Evolutionary conservation across 2,113 vertebrate genomes (phyloP).

Genomic region (Corvus hawaiiensis): DNA sequence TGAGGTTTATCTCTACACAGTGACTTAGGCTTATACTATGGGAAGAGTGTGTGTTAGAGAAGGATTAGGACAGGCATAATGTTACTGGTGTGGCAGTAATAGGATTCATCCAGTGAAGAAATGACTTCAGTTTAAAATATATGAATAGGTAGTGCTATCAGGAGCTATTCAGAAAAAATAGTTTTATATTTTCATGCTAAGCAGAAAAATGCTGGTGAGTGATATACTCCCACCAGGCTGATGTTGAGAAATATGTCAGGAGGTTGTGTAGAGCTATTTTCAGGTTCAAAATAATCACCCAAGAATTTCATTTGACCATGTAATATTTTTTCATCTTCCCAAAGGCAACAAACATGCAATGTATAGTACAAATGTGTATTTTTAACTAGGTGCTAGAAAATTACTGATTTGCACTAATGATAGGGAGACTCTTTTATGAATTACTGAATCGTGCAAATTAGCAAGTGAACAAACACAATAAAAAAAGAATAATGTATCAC

Average conservation of each 20-base stretch:
- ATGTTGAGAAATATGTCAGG: not conserved
- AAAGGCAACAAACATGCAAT: not conserved
- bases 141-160: not conserved
- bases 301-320: not conserved
- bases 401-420: not conserved
- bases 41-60: not conserved
- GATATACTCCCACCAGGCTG: not conserved
- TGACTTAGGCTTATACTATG: not conserved
- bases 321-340: not conserved
- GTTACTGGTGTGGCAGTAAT: not conserved
- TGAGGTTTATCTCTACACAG: not conserved
- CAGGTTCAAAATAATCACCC: not conserved
- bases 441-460: not conserved
- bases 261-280: not conserved
- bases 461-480: not conserved
- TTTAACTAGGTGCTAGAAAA: not conserved
- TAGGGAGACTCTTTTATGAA: not conserved
- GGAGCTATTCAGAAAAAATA: not conserved
- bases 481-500: not conserved
- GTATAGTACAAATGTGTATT: not conserved
- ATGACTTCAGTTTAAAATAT: not conserved
- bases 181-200: slow-evolving; percentile 1
- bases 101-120: not conserved
- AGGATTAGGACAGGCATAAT: not conserved
- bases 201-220: not conserved